Conservation (phyloP, 37 sponge, comb jelly and placozoan genomes). For the Hormiphora californensis region DNA sequence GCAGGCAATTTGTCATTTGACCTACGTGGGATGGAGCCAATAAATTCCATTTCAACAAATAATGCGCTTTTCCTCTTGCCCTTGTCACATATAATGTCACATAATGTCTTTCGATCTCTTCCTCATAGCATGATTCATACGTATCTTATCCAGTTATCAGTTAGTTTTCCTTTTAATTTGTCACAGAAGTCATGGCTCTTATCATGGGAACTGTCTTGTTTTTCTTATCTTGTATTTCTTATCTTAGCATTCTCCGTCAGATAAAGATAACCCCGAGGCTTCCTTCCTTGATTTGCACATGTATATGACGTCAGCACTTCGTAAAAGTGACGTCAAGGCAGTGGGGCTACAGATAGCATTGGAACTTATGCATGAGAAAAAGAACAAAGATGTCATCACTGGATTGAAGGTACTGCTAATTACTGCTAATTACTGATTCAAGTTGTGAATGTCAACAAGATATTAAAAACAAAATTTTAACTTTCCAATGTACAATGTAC, state of each 20-base stretch:
- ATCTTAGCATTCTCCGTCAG: neutral
- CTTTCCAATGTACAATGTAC: neutral
- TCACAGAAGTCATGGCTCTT: neutral
- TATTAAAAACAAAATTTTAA: neutral
- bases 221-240: neutral
- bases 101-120: too few relatives aligned
- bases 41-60: too few relatives aligned
- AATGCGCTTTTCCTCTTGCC: too few relatives aligned
- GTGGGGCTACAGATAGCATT: constrained; percentile 89
- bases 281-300: constrained; percentile 84
- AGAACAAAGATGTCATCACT: constrained; percentile 79
- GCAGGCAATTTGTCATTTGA: too few relatives aligned
- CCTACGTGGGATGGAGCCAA: too few relatives aligned
- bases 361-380: constrained; percentile 83
- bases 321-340: constrained; percentile 85
- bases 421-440: neutral
- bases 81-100: too few relatives aligned
- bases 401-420: constrained; percentile 61
- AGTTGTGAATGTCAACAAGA: neutral
- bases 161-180: neutral
- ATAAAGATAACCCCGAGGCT: constrained; percentile 61
- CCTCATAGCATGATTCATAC: too few relatives aligned
- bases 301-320: constrained; percentile 86
- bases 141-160: too few relatives aligned
- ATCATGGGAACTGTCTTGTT: neutral